These are phyloP conservation scores for Channa maculata DNA, from an alignment of 2,113 vertebrate genomes.

Conservation along the genomic window DNA sequence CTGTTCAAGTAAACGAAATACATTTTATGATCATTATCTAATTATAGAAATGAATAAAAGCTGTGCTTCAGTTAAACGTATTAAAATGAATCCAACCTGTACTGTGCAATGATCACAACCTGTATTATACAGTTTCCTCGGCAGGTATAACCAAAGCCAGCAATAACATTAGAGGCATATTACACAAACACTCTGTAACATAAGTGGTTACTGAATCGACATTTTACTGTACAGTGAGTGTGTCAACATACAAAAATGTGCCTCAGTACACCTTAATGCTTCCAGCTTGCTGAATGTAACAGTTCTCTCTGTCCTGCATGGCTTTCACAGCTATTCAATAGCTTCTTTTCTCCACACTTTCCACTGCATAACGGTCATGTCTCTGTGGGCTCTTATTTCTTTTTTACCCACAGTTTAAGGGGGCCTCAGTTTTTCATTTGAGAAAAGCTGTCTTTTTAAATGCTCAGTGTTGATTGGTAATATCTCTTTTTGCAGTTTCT, in stretches of 20 bases:
- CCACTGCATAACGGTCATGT: conserved; percentile 33
- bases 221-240: conserved; percentile 36
- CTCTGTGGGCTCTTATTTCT: conserved; percentile 40
- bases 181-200: conserved; percentile 41
- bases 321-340: conserved; percentile 44
- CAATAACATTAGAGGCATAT: conserved; percentile 64
- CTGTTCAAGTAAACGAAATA: neutral
- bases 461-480: conserved; percentile 39
- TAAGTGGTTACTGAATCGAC: conserved; percentile 31
- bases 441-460: conserved; percentile 50
- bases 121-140: conserved; percentile 27
- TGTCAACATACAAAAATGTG: conserved; percentile 67
- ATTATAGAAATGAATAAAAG: neutral
- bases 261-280: conserved; percentile 71
- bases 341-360: too few species aligned
- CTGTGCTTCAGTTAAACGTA: conserved; percentile 9
- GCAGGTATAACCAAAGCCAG: conserved; percentile 51
- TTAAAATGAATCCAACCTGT: conserved; percentile 1
- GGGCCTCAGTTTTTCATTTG: conserved; percentile 44
- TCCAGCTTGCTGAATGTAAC: conserved; percentile 77
- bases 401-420: conserved; percentile 47
- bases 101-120: conserved; percentile 30
- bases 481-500: conserved; percentile 60
- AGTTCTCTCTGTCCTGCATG: conserved; percentile 58
- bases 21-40: neutral